Base-by-base conservation (phyloP, 1,140 invertebrate genomes). In the Drosophila orena region DNA sequence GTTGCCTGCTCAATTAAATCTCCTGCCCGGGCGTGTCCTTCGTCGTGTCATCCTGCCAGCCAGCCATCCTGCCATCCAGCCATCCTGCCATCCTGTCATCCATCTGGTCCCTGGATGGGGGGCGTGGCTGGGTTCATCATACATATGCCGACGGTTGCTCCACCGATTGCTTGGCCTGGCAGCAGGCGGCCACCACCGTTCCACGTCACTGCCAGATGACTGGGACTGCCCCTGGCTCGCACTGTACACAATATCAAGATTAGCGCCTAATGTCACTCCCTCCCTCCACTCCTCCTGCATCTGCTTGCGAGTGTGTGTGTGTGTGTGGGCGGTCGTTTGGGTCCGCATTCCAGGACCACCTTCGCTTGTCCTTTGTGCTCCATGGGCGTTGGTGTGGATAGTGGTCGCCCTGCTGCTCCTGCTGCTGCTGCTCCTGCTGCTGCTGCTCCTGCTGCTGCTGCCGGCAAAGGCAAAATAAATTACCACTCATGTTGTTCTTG, bases 1-100 rank as follows among this genome's bases (percentile, higher is more conserved):
- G 80, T 83, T 56, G 71, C 70, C 73, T 71, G 79, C 79, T 90
- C 90, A 91, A 88, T 90, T 91, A 90, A 90, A 83, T 86, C 81
- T 81, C 78, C 65, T n/a, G 11, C 38, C 71, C 58, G 27, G 34
- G 53, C 37, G 35, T 34, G 55, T 50, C 20, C 35, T 27, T 2
- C 24, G 22, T 22, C 14, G 8, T 46, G 42, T 14, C 35, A 57
- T 12, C n/a, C 66, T 68, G 50, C 60, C 64, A 57, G 7, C 10
- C 66, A 64, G 50, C 60, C 64, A 57, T 12, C n/a, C 66, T 46
- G 40, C 10, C 34, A 57, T 12, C n/a, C 66, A 64, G 50, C 60
- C 64, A 57, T 12, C 10, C 66, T 64, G 50, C 60, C 64, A 57
- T 14, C n/a, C 66, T 68, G 50, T 64, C 64, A 59, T 66, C 55